Base-by-base conservation (phyloP, 2,797 vertebrate species). In the Echeneis naucrates region DNA sequence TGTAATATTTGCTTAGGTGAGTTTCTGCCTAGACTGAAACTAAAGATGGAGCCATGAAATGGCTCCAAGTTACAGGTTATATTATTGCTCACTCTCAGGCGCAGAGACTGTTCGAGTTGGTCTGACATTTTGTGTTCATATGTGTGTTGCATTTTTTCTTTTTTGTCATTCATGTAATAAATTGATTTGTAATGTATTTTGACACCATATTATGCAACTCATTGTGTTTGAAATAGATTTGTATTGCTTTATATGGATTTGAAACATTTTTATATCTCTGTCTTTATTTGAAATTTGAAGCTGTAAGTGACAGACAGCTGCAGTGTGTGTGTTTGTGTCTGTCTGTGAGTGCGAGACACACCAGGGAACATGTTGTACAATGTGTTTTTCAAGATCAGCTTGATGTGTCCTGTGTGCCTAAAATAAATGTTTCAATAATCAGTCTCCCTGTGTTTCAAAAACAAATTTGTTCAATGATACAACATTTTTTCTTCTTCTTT, bases 1-100 rank as follows among this genome's bases (percentile, higher is more conserved):
- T 93, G 70, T 83, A 77, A 89, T 90, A 93, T 93, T 94, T 94
- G 92, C 72, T 80, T 93, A 89, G 68, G 78, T 68, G 83, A 89
- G 90, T 93, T 87, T 90, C 88, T 80, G 67, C 68, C 32, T 71
- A 80, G 74, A 88, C 80, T 85, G 92, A 92, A 90, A 89, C 89
- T 75, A 3, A 87, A 89, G 66, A 80, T 82, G 82, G 62, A 48
- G 75, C 67, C 53, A 37, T 44, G 55, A 80, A 76, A 72, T 16
- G 21, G 67, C 86, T 72, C 42, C n/a, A 37, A 78, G 77, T 24
- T 24, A 64, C 55, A 72, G 58, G 61, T 53, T 56, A n/a, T n/a
- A n/a, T n/a, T n/a, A n/a, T n/a, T 52, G 56, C 80, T 54, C 37
- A 3, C 58, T 19, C 58, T 64, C 30, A 35, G 30, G 6, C 3